These are phyloP conservation scores for Campoletis raptor DNA, from an alignment of 2,888 invertebrate genomes.

Conservation along the genomic window DNA sequence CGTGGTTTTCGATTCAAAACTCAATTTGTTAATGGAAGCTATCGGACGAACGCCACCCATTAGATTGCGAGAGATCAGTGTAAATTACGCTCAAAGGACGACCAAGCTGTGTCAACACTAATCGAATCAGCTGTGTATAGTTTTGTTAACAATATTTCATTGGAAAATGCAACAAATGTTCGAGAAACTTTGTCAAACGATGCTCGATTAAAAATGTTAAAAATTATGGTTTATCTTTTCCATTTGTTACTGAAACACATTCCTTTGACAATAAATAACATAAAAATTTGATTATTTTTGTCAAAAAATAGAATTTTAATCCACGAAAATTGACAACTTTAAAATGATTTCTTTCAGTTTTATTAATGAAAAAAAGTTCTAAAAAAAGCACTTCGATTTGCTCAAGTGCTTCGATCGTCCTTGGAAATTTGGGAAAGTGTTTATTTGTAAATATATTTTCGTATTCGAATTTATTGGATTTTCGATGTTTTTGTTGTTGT, in stretches of 20 bases:
- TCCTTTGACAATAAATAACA: not conserved
- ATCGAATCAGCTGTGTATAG: slow-evolving; percentile 6
- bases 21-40: slow-evolving; percentile 62
- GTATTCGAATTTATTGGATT: slow-evolving; percentile 4
- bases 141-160: not conserved
- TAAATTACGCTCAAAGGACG: slow-evolving; percentile 46
- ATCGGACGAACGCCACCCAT: slow-evolving; percentile 63
- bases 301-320: not conserved
- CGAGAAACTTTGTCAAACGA: not conserved
- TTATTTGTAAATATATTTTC: not conserved
- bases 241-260: not conserved
- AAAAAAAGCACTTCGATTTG: not conserved
- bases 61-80: slow-evolving; percentile 48
- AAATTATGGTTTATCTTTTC: not conserved
- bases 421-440: not conserved
- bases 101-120: slow-evolving; percentile 42
- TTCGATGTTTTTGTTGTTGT: not conserved
- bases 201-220: not conserved
- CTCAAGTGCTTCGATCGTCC: slow-evolving; percentile 8
- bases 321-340: not conserved
- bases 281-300: not conserved
- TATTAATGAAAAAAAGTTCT: not conserved
- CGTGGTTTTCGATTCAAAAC: slow-evolving; percentile 26
- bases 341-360: not conserved
- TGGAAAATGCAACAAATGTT: not conserved